Percentiles rank a stretch among this genome's conserved stretches.
These are phyloP conservation scores for Coturnix japonica DNA, from an alignment of 2,113 vertebrate species.

Conservation along the genomic window DNA sequence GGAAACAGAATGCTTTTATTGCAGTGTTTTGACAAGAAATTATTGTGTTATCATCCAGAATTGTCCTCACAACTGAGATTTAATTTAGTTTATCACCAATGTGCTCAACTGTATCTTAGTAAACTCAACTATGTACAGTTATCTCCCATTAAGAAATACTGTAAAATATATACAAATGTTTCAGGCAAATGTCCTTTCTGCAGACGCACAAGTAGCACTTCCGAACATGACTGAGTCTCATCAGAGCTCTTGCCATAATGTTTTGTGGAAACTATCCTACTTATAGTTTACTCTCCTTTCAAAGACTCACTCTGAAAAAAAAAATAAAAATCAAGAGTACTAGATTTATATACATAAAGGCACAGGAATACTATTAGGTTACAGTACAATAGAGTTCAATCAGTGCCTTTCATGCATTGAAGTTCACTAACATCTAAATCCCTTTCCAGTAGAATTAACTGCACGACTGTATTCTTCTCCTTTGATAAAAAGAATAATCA, in stretches of 20 bases:
- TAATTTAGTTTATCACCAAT: conserved; percentile 48
- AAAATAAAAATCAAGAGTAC: conserved; percentile 21
- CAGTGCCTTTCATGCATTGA: conserved; percentile 62
- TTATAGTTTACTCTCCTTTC: conserved; percentile 23
- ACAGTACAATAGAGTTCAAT: conserved; percentile 67
- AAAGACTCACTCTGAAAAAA: conserved; percentile 39
- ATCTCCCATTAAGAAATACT: conserved; percentile 65
- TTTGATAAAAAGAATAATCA: not conserved
- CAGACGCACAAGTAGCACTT: conserved; percentile 43
- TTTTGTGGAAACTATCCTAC: conserved; percentile 31
- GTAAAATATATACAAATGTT: conserved; percentile 67
- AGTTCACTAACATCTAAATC: conserved; percentile 42
- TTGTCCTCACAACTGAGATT: conserved; percentile 27
- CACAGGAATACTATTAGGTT: conserved; percentile 66
- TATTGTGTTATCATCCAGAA: conserved; percentile 22
- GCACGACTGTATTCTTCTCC: not conserved
- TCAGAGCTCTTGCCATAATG: not conserved
- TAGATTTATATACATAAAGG: conserved; percentile 70
- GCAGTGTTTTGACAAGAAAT: not conserved
- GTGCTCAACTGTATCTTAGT: conserved; percentile 47
- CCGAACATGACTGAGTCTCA: not conserved
- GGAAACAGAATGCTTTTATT: conserved; percentile 38
- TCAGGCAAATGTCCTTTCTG: conserved; percentile 43
- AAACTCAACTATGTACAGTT: conserved; percentile 46
- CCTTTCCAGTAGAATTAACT: conserved; percentile 5